Base-by-base conservation (phyloP, 2,797 vertebrate species). In the Schizopygopsis malacanthus region DNA sequence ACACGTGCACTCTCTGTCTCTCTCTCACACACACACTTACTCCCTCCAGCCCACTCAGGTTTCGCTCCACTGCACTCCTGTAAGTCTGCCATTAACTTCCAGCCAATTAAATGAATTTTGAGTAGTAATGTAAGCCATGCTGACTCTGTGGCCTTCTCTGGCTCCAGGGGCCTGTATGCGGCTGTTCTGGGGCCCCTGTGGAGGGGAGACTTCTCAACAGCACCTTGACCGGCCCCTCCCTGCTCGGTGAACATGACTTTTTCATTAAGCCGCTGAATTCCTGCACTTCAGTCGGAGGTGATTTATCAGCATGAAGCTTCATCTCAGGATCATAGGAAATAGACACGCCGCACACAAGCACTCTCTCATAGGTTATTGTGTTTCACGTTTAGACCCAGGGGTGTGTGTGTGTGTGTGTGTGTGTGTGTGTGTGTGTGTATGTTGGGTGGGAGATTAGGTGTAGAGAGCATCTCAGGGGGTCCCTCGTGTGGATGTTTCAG, bases 211-310 rank as follows among this genome's bases (percentile, higher is more conserved):
- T 87, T 71, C 81, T 65, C 77, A 54, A 85, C 59, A 84, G 71
- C 82, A 87, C 91, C 90, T 89, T 89, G 86, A 92, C 91, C 54
- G 22, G 45, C 73, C 76, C 89, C 91, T 93, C 91, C 91, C 89
- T 89, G 90, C 89, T 89, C 82, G 37, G 70, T 89, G 94, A 93
- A 94, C 95, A 97, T 96, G 96, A 96, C 95, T 97, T 96, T 96
- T 97, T 95, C 96, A 96, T 97, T 96, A 97, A 96, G 95, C 94
- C 91, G 94, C 95, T 93, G 95, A 96, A 96, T 96, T 97, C 94
- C 93, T 95, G 91, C 93, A 90, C 92, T 94, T 91, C 93, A 91
- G 92, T 94, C 93, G 93, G 93, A 95, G 93, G 89, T 96, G 97
- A 96, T 97, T 96, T 97, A 97, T 97, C 95, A 88, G 89, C 92